Percentiles rank a stretch among this genome's conserved stretches.
These are phyloP conservation scores for Podotricha telesiphe DNA, from an alignment of 2,888 invertebrate genomes.

Conservation along the genomic window DNA sequence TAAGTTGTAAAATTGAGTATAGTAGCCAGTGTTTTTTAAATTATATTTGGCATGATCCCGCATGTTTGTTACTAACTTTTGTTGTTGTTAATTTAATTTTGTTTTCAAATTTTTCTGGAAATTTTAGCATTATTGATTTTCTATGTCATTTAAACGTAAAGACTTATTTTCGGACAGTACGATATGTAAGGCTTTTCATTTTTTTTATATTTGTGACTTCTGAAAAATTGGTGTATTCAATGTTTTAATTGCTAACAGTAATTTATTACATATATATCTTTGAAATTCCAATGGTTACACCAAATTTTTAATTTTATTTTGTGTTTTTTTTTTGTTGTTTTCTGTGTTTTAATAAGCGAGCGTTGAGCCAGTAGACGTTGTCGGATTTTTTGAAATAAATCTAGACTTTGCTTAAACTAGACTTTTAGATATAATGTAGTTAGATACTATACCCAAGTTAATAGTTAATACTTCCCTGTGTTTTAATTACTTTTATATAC, in stretches of 20 bases:
- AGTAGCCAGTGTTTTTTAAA: slow-evolving; percentile 4
- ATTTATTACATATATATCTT: neutral
- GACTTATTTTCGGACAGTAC: neutral
- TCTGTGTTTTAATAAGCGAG: slow-evolving; percentile 64
- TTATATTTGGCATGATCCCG: slow-evolving; percentile 42
- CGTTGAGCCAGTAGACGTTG: slow-evolving; percentile 54
- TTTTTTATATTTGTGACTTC: slow-evolving; percentile 14
- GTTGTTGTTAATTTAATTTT: slow-evolving; percentile 32
- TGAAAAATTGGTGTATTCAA: neutral
- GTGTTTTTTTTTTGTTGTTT: slow-evolving; percentile 47
- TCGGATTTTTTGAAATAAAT: slow-evolving; percentile 46
- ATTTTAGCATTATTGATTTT: slow-evolving; percentile 10
- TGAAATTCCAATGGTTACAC: neutral
- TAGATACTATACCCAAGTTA: slow-evolving; percentile 19
- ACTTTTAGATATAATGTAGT: slow-evolving; percentile 28
- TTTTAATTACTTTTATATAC: neutral
- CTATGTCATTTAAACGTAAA: neutral
- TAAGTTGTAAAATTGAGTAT: neutral
- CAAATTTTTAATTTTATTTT: slow-evolving; percentile 46
- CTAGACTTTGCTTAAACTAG: slow-evolving; percentile 32
- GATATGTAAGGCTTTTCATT: neutral
- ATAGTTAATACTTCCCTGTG: neutral
- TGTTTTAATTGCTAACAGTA: neutral
- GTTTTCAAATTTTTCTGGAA: slow-evolving; percentile 4
- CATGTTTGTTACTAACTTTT: slow-evolving; percentile 51